Conservation (phyloP, 2,113 vertebrate genomes). For the Proterorhinus semilunaris region DNA sequence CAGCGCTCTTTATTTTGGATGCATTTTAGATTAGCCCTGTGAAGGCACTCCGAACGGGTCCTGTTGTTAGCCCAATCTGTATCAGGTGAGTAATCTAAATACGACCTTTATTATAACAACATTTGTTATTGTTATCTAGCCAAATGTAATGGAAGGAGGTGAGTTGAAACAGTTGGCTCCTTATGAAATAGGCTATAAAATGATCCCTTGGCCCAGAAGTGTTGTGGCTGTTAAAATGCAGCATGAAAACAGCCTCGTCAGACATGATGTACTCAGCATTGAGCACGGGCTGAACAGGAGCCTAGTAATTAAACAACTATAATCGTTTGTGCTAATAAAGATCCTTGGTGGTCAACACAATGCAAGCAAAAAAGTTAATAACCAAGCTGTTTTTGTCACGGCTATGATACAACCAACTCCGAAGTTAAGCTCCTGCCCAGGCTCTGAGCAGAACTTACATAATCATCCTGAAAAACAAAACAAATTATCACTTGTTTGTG, state of each 20-base stretch:
- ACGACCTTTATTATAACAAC: not conserved
- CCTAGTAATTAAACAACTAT: not conserved
- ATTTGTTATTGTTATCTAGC: no score
- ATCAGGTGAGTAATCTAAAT: constrained; percentile 36
- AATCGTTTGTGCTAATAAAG: not conserved
- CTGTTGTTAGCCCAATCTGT: not conserved
- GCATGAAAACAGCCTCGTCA: not conserved
- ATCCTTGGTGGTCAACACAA: not conserved
- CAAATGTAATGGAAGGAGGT: not conserved
- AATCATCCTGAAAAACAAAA: not conserved
- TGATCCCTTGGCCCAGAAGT: not conserved
- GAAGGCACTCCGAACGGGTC: not conserved
- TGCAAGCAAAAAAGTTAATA: not conserved
- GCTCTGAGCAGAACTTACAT: no score
- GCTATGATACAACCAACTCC: not conserved
- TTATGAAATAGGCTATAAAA: not conserved
- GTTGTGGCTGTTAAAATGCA: not conserved
- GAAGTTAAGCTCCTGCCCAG: not conserved
- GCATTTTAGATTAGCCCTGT: not conserved
- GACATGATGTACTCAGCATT: not conserved
- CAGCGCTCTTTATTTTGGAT: not conserved
- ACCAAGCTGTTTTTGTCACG: not conserved
- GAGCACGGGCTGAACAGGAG: not conserved
- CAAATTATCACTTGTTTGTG: not conserved
- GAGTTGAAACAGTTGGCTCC: not conserved